phyloP scores from a whole-genome alignment of 2,797 vertebrate genomes.

The Pteropus rufus region DNA sequence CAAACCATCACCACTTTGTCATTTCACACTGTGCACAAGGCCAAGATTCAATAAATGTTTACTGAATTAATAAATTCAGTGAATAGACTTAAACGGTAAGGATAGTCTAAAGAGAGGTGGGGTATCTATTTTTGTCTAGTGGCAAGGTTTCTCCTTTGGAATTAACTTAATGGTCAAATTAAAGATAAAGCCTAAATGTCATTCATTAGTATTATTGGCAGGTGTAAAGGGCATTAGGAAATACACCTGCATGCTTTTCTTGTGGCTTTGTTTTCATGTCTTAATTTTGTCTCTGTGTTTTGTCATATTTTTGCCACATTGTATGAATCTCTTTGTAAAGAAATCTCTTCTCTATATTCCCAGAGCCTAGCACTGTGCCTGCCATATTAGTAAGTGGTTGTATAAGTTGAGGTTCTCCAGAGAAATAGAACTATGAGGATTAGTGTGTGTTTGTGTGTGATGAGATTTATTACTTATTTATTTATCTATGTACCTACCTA shows the following conservation, averaged over 20 bases:
- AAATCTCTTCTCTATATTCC: background rate
- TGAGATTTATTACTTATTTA: too few relatives aligned
- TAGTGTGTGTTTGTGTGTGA: background rate
- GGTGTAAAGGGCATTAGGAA: background rate
- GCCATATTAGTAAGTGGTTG: background rate
- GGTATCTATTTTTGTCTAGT: background rate
- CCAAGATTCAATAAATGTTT: conserved; percentile 13
- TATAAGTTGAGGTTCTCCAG: background rate
- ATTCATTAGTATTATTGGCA: conserved; percentile 7
- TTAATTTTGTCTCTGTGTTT: background rate
- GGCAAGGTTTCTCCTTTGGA: background rate
- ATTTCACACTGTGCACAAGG: background rate
- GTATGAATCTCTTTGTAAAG: conserved; percentile 8
- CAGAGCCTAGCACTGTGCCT: background rate
- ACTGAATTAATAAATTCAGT: background rate
- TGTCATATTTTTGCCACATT: background rate
- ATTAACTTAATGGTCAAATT: background rate
- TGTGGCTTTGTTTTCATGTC: background rate
- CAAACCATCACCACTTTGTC: background rate
- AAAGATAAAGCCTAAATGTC: background rate
- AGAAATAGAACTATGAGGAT: background rate
- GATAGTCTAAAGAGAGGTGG: background rate
- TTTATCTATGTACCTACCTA: background rate
- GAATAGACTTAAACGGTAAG: background rate
- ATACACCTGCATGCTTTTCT: background rate